phyloP scores from a whole-genome alignment of 2,797 vertebrate species.

The Periparus ater region DNA sequence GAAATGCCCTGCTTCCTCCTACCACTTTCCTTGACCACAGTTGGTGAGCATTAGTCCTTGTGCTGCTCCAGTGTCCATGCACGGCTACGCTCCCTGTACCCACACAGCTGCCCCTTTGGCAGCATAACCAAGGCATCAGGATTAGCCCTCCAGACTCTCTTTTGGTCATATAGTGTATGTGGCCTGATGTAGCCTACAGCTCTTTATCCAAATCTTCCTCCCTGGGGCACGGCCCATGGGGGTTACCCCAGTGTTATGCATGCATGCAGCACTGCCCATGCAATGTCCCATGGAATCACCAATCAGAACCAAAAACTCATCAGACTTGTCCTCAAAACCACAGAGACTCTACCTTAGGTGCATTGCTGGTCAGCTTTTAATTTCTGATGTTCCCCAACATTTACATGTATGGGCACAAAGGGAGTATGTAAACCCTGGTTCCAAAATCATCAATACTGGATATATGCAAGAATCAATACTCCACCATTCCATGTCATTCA shows the following conservation, averaged over 20 bases:
- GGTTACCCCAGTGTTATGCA: background rate
- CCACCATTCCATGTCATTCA: background rate
- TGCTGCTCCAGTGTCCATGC: background rate
- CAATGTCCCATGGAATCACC: background rate
- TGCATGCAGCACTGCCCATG: background rate
- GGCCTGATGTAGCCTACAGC: background rate
- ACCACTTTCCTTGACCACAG: background rate
- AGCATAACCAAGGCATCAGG: background rate
- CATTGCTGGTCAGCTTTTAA: background rate
- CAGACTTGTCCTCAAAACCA: background rate
- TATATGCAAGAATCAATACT: background rate
- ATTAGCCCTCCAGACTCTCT: background rate
- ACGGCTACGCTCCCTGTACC: fast-evolving
- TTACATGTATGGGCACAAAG: background rate
- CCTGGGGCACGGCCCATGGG: background rate
- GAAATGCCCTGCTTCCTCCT: background rate
- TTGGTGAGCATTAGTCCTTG: background rate
- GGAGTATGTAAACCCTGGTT: background rate
- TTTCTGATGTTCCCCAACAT: background rate
- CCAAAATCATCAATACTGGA: background rate
- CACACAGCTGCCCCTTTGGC: background rate
- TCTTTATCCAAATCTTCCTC: background rate
- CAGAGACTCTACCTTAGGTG: background rate
- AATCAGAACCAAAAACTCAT: background rate
- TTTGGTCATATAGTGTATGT: background rate